phyloP scores from a whole-genome alignment of 2,113 vertebrate genomes.

The Narcine bancroftii region DNA sequence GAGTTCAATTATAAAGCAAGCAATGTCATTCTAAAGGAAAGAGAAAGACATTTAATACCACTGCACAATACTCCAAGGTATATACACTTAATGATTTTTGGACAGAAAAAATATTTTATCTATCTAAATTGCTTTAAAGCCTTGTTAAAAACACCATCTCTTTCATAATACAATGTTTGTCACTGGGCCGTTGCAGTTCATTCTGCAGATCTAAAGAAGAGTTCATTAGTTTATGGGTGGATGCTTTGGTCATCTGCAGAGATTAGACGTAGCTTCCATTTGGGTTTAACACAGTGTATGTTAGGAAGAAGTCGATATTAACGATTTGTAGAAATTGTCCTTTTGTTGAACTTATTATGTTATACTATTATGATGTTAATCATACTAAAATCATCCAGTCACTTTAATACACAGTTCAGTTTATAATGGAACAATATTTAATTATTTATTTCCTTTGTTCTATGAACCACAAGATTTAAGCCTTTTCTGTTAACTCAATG shows the following conservation, averaged over 20 bases:
- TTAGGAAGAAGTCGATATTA: neutral
- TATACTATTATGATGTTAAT: neutral
- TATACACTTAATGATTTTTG: neutral
- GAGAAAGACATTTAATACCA: neutral
- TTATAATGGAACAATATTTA: neutral
- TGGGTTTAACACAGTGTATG: neutral
- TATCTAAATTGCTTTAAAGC: neutral
- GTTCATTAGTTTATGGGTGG: neutral
- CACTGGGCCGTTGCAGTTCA: neutral
- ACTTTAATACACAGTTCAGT: neutral
- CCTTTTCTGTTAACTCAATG: neutral
- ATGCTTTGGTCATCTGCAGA: neutral
- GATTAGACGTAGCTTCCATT: neutral
- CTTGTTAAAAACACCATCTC: neutral
- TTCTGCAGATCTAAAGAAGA: neutral
- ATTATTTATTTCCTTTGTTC: neutral
- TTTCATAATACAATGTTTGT: neutral
- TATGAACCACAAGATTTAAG: neutral
- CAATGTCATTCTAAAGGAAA: neutral
- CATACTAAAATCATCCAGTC: neutral
- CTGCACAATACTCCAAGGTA: neutral
- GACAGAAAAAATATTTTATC: neutral
- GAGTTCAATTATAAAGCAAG: slow-evolving; percentile 3
- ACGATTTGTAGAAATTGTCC: neutral
- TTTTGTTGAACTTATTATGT: neutral